Percentiles rank a stretch among this genome's conserved stretches.
These are phyloP conservation scores for Cartodere bifasciata DNA, from an alignment of 2,888 invertebrate species.

Conservation along the genomic window DNA sequence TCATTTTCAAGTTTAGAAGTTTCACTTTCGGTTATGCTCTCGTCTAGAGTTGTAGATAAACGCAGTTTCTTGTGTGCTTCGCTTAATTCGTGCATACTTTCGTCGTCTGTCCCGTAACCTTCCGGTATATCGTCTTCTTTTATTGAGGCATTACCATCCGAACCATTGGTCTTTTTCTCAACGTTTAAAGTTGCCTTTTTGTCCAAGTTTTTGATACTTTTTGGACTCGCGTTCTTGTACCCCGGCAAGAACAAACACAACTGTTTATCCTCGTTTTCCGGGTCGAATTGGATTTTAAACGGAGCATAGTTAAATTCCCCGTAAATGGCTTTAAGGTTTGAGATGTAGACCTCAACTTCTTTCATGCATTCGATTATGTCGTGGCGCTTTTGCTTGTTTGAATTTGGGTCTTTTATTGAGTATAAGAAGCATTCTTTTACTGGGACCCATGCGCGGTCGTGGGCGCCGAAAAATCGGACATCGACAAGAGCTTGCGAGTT, in stretches of 20 bases:
- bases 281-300: conserved; percentile 55
- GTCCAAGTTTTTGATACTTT: conserved; percentile 9
- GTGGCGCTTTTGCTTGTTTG: conserved; percentile 44
- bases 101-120: conserved; percentile 28
- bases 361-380: conserved; percentile 50
- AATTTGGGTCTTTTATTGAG: conserved; percentile 61
- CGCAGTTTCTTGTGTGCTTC: no score
- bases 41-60: no score
- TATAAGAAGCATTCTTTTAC: conserved; percentile 73
- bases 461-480: conserved; percentile 89
- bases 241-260: conserved; percentile 50
- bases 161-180: conserved; percentile 6
- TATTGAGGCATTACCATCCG: neutral
- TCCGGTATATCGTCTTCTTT: conserved; percentile 18
- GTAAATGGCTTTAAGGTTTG: conserved; percentile 56
- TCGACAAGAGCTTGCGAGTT: conserved; percentile 58
- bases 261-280: conserved; percentile 46
- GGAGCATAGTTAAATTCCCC: conserved; percentile 63
- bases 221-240: conserved; percentile 14
- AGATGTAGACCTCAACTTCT: conserved; percentile 65
- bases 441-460: conserved; percentile 87
- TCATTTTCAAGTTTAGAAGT: no score
- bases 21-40: no score
- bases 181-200: conserved; percentile 1
- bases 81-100: no score